Conservation (phyloP, 2,797 vertebrate genomes). For the Arrhamphus sclerolepis region DNA sequence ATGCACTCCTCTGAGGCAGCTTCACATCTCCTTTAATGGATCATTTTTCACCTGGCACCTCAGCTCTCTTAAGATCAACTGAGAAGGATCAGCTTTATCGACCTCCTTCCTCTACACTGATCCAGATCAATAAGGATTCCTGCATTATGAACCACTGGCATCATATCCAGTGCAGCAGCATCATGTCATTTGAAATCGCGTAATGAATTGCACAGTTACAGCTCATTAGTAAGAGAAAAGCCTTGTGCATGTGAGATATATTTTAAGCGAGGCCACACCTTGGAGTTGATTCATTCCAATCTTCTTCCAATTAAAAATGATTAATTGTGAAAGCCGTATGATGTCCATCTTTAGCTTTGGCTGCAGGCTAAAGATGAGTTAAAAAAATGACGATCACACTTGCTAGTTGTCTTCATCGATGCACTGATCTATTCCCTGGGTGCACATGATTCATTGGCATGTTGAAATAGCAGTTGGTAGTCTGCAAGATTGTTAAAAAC, state of each 20-base stretch:
- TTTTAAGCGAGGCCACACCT: slow-evolving; percentile 33
- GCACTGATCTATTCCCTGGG: slow-evolving; percentile 49
- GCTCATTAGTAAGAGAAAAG: slow-evolving; percentile 29
- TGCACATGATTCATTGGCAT: slow-evolving; percentile 65
- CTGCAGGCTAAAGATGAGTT: slow-evolving; percentile 13
- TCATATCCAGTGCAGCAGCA: slow-evolving; percentile 38
- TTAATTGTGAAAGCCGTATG: slow-evolving; percentile 24
- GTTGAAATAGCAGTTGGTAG: slow-evolving; percentile 67
- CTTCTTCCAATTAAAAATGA: slow-evolving; percentile 46
- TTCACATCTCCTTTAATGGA: slow-evolving; percentile 69
- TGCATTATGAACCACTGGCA: slow-evolving; percentile 60
- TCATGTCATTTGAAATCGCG: slow-evolving; percentile 38
- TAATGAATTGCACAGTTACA: slow-evolving; percentile 50
- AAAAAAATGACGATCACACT: slow-evolving; percentile 53
- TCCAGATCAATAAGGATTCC: slow-evolving; percentile 67
- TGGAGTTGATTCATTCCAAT: slow-evolving; percentile 5
- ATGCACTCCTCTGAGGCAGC: slow-evolving; percentile 67
- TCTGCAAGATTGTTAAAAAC: slow-evolving; percentile 66
- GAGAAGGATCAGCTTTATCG: slow-evolving; percentile 71
- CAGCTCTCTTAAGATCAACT: slow-evolving; percentile 73
- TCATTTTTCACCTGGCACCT: slow-evolving; percentile 78
- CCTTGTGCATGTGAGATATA: slow-evolving; percentile 1
- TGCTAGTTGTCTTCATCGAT: slow-evolving; percentile 50
- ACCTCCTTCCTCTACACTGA: slow-evolving; percentile 57
- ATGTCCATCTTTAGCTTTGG: slow-evolving; percentile 46